Percentiles rank a stretch among this genome's conserved stretches.
phyloP scores from a whole-genome alignment of 2,888 invertebrate species.

The Himalopsyche tibetana region DNA sequence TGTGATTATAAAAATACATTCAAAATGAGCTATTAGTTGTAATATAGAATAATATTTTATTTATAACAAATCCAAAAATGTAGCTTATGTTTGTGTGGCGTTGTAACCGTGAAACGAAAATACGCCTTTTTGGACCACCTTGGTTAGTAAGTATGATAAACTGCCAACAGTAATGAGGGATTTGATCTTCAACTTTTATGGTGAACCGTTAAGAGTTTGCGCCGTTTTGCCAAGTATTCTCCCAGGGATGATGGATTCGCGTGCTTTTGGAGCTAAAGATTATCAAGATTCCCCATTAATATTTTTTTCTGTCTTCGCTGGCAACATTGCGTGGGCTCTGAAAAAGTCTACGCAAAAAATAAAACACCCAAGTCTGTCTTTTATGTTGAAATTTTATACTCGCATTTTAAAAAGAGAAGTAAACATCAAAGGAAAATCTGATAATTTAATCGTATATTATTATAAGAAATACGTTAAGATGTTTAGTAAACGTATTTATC shows the following conservation, averaged over 20 bases:
- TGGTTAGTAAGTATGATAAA: slow-evolving; percentile 39
- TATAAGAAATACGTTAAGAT: too few relatives aligned
- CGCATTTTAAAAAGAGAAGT: too few relatives aligned
- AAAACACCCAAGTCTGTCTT: too few relatives aligned
- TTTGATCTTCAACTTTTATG: slow-evolving; percentile 33
- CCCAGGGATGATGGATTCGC: slow-evolving; percentile 35
- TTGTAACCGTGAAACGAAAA: neutral
- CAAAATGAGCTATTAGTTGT: too few relatives aligned
- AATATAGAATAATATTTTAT: too few relatives aligned
- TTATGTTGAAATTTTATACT: too few relatives aligned
- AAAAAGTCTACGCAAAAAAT: too few relatives aligned
- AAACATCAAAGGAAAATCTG: too few relatives aligned
- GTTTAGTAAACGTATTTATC: too few relatives aligned
- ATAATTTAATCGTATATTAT: too few relatives aligned
- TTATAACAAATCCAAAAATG: neutral
- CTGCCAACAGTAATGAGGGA: slow-evolving; percentile 31
- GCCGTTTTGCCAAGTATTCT: slow-evolving; percentile 37
- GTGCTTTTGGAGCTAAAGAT: slow-evolving; percentile 8
- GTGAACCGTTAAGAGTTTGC: slow-evolving; percentile 41
- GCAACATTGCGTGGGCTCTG: too few relatives aligned
- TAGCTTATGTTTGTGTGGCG: neutral
- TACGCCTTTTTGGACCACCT: neutral
- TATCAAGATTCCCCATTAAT: slow-evolving; percentile 16
- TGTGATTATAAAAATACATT: too few relatives aligned
- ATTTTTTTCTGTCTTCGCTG: neutral